Conservation (phyloP, 2,888 invertebrate species). For the Blastobasis adustella region DNA sequence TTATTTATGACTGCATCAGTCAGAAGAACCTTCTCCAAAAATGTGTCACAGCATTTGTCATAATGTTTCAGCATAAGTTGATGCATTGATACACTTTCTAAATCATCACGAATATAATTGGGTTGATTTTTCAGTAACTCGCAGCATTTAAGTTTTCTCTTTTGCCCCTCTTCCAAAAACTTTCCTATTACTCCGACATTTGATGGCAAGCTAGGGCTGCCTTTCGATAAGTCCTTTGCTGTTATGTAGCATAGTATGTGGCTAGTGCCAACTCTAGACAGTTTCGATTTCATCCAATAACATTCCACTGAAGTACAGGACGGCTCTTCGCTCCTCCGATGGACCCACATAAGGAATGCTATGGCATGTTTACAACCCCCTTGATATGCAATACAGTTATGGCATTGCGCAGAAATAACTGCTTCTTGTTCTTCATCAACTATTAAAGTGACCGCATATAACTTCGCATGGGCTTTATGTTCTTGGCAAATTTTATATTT, state of each 20-base stretch:
- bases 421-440: conserved; percentile 21
- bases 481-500: conserved; percentile 26
- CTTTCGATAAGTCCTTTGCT: conserved; percentile 19
- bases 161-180: conserved; percentile 18
- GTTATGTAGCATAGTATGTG: too few species aligned
- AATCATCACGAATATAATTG: conserved; percentile 9
- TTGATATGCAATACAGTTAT: too few species aligned
- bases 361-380: conserved; percentile 31
- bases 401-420: conserved; percentile 12
- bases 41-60: conserved; percentile 9
- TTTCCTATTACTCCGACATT: conserved; percentile 9
- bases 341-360: conserved; percentile 29
- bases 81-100: conserved; percentile 13
- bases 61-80: conserved; percentile 13
- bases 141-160: conserved; percentile 16
- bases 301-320: conserved; percentile 22
- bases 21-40: conserved; percentile 11
- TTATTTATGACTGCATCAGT: conserved; percentile 5
- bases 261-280: conserved; percentile 22
- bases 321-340: conserved; percentile 30
- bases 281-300: conserved; percentile 29
- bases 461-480: conserved; percentile 23
- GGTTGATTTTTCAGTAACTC: conserved; percentile 21
- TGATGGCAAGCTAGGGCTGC: conserved; percentile 13
- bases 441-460: conserved; percentile 18